phyloP scores from a whole-genome alignment of 2,797 vertebrate species.

The Sorex maritimensis region DNA sequence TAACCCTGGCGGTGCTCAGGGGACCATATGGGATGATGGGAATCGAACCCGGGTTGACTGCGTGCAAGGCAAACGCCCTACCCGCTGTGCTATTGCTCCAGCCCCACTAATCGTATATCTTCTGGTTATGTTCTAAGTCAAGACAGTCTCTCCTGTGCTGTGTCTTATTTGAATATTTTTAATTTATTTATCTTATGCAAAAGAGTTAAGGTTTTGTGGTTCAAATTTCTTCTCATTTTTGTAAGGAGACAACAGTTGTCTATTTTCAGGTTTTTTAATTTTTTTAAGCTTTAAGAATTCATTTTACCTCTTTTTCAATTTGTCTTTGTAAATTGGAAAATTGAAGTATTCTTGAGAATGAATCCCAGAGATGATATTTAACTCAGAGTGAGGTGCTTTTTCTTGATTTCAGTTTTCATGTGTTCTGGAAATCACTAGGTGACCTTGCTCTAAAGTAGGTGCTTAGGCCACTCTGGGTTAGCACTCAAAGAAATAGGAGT shows the following conservation, averaged over 20 bases:
- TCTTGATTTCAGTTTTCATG: conserved; percentile 63
- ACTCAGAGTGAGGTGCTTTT: conserved; percentile 54
- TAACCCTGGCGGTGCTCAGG: no score
- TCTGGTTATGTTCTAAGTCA: conserved; percentile 42
- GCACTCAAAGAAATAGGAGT: neutral
- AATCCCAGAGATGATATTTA: conserved; percentile 13
- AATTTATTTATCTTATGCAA: neutral
- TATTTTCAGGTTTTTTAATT: conserved; percentile 26
- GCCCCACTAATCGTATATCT: conserved; percentile 12
- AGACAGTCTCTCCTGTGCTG: neutral
- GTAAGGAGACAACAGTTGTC: neutral
- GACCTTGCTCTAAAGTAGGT: conserved; percentile 43
- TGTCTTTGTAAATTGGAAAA: conserved; percentile 52
- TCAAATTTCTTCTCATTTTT: conserved; percentile 65
- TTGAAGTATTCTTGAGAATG: conserved; percentile 64
- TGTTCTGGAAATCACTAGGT: neutral
- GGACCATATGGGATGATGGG: no score
- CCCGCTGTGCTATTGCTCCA: no score
- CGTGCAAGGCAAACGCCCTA: no score
- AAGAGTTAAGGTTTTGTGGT: conserved; percentile 17
- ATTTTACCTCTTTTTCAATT: conserved; percentile 64
- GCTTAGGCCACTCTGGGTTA: neutral
- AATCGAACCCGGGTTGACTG: no score
- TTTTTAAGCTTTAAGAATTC: conserved; percentile 1
- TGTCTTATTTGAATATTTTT: conserved; percentile 40